Base-by-base conservation (phyloP, 2,888 invertebrate species). In the Psococerastis gibbosa region DNA sequence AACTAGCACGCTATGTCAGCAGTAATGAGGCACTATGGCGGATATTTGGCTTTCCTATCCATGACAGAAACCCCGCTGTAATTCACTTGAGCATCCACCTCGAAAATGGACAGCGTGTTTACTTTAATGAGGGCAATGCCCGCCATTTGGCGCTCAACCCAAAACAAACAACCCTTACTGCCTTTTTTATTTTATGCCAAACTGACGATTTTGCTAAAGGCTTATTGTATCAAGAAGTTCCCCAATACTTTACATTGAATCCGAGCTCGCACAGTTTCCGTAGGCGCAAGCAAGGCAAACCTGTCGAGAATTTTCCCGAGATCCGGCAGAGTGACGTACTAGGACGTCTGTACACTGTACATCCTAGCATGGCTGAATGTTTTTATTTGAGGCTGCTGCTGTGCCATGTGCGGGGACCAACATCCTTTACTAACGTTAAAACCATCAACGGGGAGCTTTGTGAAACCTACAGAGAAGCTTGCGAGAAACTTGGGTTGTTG, bases 301-400 rank as follows among this genome's bases (percentile, higher is more conserved):
- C n/a, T n/a, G 27, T 27, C 8, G 27, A 27, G 6, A 11, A 9
- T 27, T 6, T 6, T 27, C 8, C 8, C 8, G 27, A 11, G 8
- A 11, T 27, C 11, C 6, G 11, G 27, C 27, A 11, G 48, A 47
- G 48, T 35, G 32, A 44, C 11, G 51, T 51, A 27, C 45, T 55
- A 16, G 52, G 51, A n/a, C 47, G 52, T 44, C 46, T 56, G 11
- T 56, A 54, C 43, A 49, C 51, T 4, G 46, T 52, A 9, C 53
- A 56, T 51, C 52, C 51, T 15, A 48, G 35, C 17, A 48, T 50
- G 32, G 42, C 32, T 16, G 49, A 51, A 33, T 53, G 49, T 31
- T 56, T 49, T 47, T 51, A 50, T 50, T 48, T 56, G 9, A 44
- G 54, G 18, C 32, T 55, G 9, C 42, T 52, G 1, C 32, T 53